Evolutionary conservation across 2,113 vertebrate genomes (phyloP).

Genomic region (Bubo scandiacus): DNA sequence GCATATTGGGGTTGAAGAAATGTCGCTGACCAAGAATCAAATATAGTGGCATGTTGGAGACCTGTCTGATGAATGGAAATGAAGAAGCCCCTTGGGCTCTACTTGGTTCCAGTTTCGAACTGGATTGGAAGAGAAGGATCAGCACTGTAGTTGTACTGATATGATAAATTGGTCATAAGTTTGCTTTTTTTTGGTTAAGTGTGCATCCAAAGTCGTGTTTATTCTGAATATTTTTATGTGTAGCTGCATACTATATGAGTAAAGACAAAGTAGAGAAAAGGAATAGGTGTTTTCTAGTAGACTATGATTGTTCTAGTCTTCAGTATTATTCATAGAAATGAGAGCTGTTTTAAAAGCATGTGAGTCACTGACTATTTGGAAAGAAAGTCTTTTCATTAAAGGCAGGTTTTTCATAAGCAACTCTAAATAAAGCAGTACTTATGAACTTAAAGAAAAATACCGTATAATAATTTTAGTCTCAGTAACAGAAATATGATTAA

Average conservation of each 20-base stretch:
- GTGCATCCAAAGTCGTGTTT: neutral
- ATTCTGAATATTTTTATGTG: neutral
- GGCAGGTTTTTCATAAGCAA: neutral
- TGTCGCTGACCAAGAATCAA: neutral
- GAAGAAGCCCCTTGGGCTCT: neutral
- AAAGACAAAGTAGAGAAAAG: neutral
- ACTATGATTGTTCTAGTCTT: neutral
- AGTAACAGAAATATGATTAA: neutral
- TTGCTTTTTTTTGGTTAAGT: neutral
- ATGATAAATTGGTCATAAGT: neutral
- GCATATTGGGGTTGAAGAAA: neutral
- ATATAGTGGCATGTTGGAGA: neutral
- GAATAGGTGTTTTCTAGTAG: neutral
- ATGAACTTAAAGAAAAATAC: neutral
- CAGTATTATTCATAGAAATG: neutral
- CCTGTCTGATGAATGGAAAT: neutral
- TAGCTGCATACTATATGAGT: neutral
- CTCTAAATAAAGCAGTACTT: neutral
- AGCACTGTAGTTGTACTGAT: neutral
- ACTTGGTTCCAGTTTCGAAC: neutral
- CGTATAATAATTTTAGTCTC: neutral
- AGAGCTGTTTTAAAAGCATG: neutral
- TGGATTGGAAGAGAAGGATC: neutral
- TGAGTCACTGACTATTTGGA: neutral
- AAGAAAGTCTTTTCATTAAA: neutral